Base-by-base conservation (phyloP, 2,113 vertebrate species). In the Craseonycteris thonglongyai region DNA sequence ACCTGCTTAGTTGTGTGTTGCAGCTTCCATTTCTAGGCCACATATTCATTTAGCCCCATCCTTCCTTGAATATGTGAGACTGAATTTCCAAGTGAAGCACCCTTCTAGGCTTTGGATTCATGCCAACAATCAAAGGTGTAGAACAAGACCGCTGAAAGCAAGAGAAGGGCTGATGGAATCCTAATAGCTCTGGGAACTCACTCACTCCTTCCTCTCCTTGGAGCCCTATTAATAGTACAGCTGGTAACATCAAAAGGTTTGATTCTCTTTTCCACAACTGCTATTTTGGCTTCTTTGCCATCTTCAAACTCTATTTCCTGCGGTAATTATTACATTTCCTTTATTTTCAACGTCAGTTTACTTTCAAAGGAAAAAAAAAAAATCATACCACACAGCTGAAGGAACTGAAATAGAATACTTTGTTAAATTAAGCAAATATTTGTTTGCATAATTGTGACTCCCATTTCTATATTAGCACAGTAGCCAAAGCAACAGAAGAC, bases 271-370 rank as follows among this genome's bases (percentile, higher is more conserved):
- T 96, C 75, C 84, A 95, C 92, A 96, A 97, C 96, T 97, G 96
- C 96, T 98, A 94, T 95, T 97, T 97, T 97, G 95, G 97, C 40
- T 92, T 47, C 86, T 82, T 83, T 91, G 75, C 71, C 69, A 94
- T 93, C 88, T 88, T 92, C 74, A 88, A 88, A 84, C 72, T 89
- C 6, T 95, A 94, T 97, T 98, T 98, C 96, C 89, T 88, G 19
- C 96, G 97, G 93, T 97, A 97, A 98, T 98, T 97, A 98, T 96
- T 97, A 95, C 90, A 92, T 96, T 97, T 97, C 96, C 94, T 96
- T 97, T 33, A 71, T 97, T 97, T 97, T 96, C 94, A 96, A 80
- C 95, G 97, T 96, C 96, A 95, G 93, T 87, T 97, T 96, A 95
- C 96, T 95, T 97, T 98, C 95, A 96, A 97, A 94, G 54, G 95